Evolutionary conservation across 2,113 vertebrate genomes (phyloP).

Genomic region (Mastomys natalensis): DNA sequence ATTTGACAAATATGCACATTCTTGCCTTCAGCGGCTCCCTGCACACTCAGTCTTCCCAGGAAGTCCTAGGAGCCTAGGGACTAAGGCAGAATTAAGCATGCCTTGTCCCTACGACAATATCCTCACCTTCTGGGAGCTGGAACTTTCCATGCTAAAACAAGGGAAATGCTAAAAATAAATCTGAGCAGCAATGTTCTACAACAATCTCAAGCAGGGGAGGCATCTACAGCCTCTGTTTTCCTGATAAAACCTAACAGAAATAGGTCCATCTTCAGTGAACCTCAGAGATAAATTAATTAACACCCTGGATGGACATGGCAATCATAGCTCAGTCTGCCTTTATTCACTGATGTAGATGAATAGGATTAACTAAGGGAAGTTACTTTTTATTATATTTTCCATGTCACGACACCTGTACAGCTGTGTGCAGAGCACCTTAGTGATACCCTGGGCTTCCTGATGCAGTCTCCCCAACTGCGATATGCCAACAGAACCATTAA

Average conservation of each 20-base stretch:
- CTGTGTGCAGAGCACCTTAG: accelerated
- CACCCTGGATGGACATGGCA: not conserved
- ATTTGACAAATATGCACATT: not conserved
- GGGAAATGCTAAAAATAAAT: not conserved
- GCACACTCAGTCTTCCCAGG: not conserved
- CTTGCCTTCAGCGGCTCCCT: not conserved
- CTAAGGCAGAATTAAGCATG: not conserved
- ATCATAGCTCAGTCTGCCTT: not conserved
- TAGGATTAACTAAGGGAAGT: not conserved
- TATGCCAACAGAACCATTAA: accelerated
- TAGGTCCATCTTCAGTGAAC: not conserved
- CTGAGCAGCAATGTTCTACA: not conserved
- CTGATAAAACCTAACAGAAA: not conserved
- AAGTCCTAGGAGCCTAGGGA: not conserved
- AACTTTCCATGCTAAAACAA: not conserved
- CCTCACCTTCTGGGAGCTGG: not conserved
- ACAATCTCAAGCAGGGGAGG: not conserved
- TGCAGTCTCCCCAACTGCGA: not conserved
- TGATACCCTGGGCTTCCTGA: not conserved
- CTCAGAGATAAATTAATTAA: not conserved
- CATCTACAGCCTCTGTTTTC: not conserved
- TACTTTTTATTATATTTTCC: not conserved
- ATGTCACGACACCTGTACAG: accelerated
- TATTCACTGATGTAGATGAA: not conserved
- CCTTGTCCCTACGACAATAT: accelerated